phyloP scores from a whole-genome alignment of 2,797 vertebrate genomes.

The Myotis daubentonii region DNA sequence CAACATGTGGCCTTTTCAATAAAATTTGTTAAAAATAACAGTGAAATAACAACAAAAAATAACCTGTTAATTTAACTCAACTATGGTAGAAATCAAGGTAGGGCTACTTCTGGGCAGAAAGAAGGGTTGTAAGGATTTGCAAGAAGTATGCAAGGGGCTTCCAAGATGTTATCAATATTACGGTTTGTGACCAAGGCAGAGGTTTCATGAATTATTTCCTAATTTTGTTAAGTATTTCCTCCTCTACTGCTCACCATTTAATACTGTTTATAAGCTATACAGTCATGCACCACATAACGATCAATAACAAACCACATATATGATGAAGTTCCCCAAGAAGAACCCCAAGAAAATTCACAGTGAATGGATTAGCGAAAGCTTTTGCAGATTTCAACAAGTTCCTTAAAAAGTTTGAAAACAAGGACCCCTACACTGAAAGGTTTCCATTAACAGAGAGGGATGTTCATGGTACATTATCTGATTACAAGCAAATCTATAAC shows the following conservation, averaged over 20 bases:
- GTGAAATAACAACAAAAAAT: too few species aligned
- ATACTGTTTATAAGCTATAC: not conserved
- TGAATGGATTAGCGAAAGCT: not conserved
- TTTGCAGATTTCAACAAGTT: not conserved
- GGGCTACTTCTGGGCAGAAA: not conserved
- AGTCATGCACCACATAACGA: not conserved
- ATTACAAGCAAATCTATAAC: not conserved
- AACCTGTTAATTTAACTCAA: not conserved
- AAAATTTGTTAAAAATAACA: too few species aligned
- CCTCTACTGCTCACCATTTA: not conserved
- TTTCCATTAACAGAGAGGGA: not conserved
- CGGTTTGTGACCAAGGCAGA: not conserved
- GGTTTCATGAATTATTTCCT: not conserved
- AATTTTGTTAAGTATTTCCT: constrained; percentile 18
- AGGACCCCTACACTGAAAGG: not conserved
- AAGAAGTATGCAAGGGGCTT: not conserved
- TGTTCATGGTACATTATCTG: not conserved
- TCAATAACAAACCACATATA: not conserved
- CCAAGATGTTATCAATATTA: not conserved
- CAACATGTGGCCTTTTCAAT: too few species aligned
- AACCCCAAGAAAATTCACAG: not conserved
- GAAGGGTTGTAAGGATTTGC: not conserved
- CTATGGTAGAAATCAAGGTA: constrained; percentile 33
- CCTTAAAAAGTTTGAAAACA: not conserved
- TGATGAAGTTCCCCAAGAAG: not conserved